Conservation (phyloP, 1,140 invertebrate species). For the Papilio aristodemus region DNA sequence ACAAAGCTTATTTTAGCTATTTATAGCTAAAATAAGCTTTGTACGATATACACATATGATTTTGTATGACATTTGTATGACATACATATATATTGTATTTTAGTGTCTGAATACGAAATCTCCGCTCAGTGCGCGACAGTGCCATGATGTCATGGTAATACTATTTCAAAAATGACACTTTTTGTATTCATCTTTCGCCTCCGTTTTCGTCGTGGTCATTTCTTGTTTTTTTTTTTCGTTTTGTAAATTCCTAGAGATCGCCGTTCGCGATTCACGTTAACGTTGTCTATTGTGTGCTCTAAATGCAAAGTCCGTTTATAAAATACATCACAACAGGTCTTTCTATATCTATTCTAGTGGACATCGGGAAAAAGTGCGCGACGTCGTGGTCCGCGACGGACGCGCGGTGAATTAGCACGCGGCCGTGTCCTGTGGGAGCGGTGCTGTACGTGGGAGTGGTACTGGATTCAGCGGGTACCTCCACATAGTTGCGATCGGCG, state of each 20-base stretch:
- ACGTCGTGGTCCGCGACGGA: slow-evolving; percentile 32
- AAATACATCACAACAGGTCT: slow-evolving; percentile 35
- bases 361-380: slow-evolving; percentile 39
- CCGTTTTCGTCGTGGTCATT: background rate
- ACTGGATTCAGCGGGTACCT: slow-evolving; percentile 53
- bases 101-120: background rate
- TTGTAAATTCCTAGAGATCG: background rate
- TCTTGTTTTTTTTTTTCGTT: slow-evolving; percentile 1
- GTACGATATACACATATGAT: too few species aligned
- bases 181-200: background rate
- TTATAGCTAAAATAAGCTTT: too few species aligned
- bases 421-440: slow-evolving; percentile 51
- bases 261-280: slow-evolving; percentile 19
- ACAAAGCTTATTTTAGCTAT: too few species aligned
- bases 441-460: slow-evolving; percentile 43
- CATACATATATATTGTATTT: background rate
- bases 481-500: slow-evolving; percentile 59
- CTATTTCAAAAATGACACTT: slow-evolving; percentile 19
- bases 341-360: slow-evolving; percentile 36
- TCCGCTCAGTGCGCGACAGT: slow-evolving; percentile 11
- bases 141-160: background rate
- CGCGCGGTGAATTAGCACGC: slow-evolving; percentile 50
- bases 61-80: too few species aligned
- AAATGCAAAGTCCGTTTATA: slow-evolving; percentile 3
- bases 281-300: slow-evolving; percentile 19